Evolutionary conservation across 2,113 vertebrate species (phyloP), one percentile per base, ranked within the genome.

Genomic region (Ceyx cyanopectus): DNA sequence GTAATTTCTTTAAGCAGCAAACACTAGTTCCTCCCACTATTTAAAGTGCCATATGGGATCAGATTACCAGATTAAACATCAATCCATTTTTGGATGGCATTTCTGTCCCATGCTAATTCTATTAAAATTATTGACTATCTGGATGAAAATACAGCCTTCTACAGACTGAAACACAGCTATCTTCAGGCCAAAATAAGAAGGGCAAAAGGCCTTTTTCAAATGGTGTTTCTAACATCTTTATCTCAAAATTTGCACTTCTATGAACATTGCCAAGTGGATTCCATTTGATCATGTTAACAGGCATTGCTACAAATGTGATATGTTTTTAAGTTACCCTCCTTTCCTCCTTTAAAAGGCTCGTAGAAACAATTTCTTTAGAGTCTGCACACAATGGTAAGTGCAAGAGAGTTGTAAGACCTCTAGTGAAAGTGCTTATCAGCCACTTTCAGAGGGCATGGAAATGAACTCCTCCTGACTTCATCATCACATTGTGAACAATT

Each of bases 31-130:
- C 65, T 93, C 87, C 80, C 60, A 78, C 88, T 96, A 73, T 91
- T 96, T 73, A 58, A 80, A 89, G 87, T 86, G 77, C 81, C 94
- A 83, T 91, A 75, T 87, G 95, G 90, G 92, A 94, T 76, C 90
- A 81, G 95, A 93, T 89, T 95, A 90, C 77, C 73, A 81, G 84
- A 83, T 94, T 95, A 95, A 92, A 94, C 75, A 85, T 77, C 45
- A 89, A 82, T 92, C 92, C 85, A 77, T 94, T 95, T 96, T 94
- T 91, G 95, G 96, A 93, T 77, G 67, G 57, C 63, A n/a, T 87
- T 96, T 93, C 72, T 93, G 53, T 95, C 87, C 91, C 86, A 69
- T 81, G 89, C 26, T 87, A 85, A 79, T 95, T 95, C 87, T 94
- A 37, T 89, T 85, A 89, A 88, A 92, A 89, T 93, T 93, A 57